A percentile compares a stretch with the other conserved stretches of the same genome.
Conservation (phyloP, 1,140 invertebrate species). For the Aphidius gifuensis region DNA sequence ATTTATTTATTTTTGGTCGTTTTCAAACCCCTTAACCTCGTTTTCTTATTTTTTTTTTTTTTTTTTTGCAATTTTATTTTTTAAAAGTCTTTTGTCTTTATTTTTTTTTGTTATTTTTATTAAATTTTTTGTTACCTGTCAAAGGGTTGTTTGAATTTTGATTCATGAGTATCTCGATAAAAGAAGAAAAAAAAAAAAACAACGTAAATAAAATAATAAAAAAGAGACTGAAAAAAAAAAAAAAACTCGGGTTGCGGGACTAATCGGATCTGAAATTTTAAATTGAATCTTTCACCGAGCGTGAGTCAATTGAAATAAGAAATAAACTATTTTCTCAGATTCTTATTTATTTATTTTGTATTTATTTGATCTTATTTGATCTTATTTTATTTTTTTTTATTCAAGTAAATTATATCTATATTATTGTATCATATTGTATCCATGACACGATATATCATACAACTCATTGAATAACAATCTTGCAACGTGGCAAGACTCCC, state of each 20-base stretch:
- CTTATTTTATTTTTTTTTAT: neutral
- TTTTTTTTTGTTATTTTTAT: neutral
- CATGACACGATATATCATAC: too few relatives aligned
- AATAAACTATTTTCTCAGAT: neutral
- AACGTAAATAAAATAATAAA: too few relatives aligned
- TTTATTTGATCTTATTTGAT: too few relatives aligned
- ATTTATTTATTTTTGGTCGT: neutral
- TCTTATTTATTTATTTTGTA: too few relatives aligned
- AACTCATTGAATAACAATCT: too few relatives aligned
- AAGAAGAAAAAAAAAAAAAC: too few relatives aligned
- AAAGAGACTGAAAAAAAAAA: too few relatives aligned
- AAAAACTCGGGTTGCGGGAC: neutral
- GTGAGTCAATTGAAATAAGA: neutral
- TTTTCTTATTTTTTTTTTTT: neutral
- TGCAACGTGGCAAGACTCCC: too few relatives aligned
- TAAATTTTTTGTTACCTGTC: neutral
- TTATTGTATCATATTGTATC: too few relatives aligned
- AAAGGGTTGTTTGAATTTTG: slow-evolving; percentile 16
- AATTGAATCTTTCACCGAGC: slow-evolving; percentile 18
- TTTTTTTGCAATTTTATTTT: neutral
- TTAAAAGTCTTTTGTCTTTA: neutral
- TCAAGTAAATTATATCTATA: neutral
- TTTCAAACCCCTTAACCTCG: neutral
- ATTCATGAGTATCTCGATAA: neutral
- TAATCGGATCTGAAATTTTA: slow-evolving; percentile 18